Evolutionary conservation across 2,888 invertebrate genomes (phyloP).

Genomic region (Notocelia uddmanniana): DNA sequence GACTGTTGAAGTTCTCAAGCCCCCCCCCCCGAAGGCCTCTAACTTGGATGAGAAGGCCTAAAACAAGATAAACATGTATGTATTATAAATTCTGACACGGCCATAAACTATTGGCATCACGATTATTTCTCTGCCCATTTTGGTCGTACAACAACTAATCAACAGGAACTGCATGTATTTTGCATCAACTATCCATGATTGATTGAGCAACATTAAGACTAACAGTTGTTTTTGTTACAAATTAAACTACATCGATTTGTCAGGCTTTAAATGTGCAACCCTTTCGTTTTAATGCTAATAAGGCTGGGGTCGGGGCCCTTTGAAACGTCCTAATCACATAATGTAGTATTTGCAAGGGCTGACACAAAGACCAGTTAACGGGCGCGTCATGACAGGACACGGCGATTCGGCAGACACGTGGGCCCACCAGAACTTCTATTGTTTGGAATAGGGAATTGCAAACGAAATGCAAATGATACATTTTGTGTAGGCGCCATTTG

Average conservation of each 20-base stretch:
- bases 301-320: conserved; percentile 63
- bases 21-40: no score
- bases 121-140: conserved; percentile 15
- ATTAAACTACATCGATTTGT: conserved; percentile 56
- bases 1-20: no score
- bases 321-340: conserved; percentile 71
- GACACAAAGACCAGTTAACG: conserved; percentile 59
- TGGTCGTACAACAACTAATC: conserved; percentile 16
- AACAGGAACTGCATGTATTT: conserved; percentile 15
- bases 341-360: conserved; percentile 68
- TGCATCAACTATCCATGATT: conserved; percentile 28
- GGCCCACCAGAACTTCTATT: conserved; percentile 19
- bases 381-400: conserved; percentile 52
- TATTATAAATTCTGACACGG: conserved; percentile 14
- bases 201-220: conserved; percentile 12
- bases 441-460: conserved; percentile 12
- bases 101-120: neutral
- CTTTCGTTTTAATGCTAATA: conserved; percentile 49
- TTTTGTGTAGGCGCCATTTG: conserved; percentile 16
- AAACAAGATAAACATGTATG: conserved; percentile 17
- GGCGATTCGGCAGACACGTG: conserved; percentile 28
- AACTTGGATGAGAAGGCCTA: no score
- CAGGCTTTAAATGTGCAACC: conserved; percentile 59
- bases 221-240: conserved; percentile 41
- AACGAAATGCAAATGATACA: conserved; percentile 15